A percentile compares a stretch with the other conserved stretches of the same genome.
Evolutionary conservation across 2,888 invertebrate species (phyloP).

Genomic region (Pharmacophagus antenor): DNA sequence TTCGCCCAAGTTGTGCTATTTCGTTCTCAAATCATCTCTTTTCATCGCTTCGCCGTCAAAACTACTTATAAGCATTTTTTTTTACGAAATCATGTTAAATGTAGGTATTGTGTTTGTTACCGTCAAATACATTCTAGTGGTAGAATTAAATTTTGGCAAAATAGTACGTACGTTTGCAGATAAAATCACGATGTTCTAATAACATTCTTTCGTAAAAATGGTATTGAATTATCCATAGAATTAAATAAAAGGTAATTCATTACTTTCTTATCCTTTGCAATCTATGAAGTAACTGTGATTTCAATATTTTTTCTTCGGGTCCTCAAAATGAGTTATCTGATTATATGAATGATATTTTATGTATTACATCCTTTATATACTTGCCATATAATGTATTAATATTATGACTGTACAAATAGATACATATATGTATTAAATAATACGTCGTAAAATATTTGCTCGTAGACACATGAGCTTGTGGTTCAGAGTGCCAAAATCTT

Average conservation of each 20-base stretch:
- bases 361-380: slow-evolving; percentile 19
- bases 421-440: not conserved
- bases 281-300: slow-evolving; percentile 25
- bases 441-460: slow-evolving; percentile 29
- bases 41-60: not conserved
- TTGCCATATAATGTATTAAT: slow-evolving; percentile 41
- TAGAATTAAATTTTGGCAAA: not conserved
- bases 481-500: slow-evolving; percentile 76
- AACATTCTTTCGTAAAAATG: not conserved
- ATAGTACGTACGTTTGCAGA: not conserved
- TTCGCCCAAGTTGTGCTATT: not conserved
- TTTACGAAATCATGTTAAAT: not conserved
- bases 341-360: not conserved
- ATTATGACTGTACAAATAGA: slow-evolving; percentile 41
- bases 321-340: slow-evolving; percentile 4
- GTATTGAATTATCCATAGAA: not conserved
- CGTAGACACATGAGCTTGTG: slow-evolving; percentile 51
- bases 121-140: not conserved
- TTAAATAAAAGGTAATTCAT: not conserved
- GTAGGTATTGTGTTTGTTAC: not conserved
- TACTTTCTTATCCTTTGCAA: slow-evolving; percentile 11
- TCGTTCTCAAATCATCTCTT: not conserved
- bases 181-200: no score
- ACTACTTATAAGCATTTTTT: not conserved
- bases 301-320: not conserved